Evolutionary conservation across 2,113 vertebrate genomes (phyloP).

Genomic region (Eurystomus gularis): DNA sequence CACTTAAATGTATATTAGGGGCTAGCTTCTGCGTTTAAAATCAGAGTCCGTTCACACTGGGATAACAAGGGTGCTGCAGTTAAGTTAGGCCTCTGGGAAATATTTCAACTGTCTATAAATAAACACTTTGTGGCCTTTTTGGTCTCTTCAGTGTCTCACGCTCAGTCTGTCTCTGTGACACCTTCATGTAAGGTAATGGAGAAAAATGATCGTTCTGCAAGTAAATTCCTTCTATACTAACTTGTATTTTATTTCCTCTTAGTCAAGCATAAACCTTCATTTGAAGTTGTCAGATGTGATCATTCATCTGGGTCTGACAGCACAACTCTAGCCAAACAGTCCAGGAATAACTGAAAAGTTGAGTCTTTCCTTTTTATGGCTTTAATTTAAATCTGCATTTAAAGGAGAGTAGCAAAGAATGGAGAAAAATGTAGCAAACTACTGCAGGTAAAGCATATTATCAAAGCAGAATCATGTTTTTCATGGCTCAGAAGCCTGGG

Average conservation of each 20-base stretch:
- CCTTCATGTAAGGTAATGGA: background rate
- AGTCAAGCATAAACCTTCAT: background rate
- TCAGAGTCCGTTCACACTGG: background rate
- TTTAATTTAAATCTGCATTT: background rate
- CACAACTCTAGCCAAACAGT: background rate
- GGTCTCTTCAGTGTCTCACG: background rate
- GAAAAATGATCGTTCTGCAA: background rate
- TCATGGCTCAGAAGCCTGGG: background rate
- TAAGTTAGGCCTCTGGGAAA: background rate
- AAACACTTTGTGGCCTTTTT: background rate
- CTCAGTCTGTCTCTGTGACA: background rate
- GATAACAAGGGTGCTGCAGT: background rate
- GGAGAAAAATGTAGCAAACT: background rate
- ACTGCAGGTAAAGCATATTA: background rate
- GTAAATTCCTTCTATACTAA: background rate
- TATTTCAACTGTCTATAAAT: background rate
- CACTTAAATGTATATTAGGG: background rate
- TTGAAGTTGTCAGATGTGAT: background rate
- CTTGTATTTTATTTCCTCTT: constrained; percentile 15
- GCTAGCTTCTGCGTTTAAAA: background rate
- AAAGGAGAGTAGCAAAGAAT: background rate
- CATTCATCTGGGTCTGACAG: background rate
- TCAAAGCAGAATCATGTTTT: background rate
- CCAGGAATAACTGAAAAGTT: background rate
- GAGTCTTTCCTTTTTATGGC: background rate